phyloP scores from a whole-genome alignment of 2,888 invertebrate genomes.

The Yponomeuta plumbellus region DNA sequence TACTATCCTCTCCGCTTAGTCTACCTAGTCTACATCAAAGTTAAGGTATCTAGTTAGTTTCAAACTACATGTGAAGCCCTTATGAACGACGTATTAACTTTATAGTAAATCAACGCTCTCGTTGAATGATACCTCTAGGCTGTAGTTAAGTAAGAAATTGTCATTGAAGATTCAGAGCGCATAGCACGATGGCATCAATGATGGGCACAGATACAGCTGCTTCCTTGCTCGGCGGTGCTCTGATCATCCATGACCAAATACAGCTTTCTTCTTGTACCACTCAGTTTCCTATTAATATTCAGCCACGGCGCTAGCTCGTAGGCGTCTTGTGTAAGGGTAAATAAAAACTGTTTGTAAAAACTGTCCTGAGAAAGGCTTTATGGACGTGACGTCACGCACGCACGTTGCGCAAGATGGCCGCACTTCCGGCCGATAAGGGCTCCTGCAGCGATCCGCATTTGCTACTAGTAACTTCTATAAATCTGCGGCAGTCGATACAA shows the following conservation, averaged over 20 bases:
- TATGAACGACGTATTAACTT: too few relatives aligned
- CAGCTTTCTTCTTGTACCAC: not conserved
- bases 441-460: not conserved
- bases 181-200: not conserved
- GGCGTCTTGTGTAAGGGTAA: not conserved
- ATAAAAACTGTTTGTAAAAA: conserved; percentile 2
- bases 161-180: not conserved
- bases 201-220: not conserved
- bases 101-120: too few relatives aligned
- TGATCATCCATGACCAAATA: not conserved
- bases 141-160: not conserved
- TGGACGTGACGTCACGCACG: conserved; percentile 11
- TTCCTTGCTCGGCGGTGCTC: not conserved
- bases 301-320: not conserved
- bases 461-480: not conserved
- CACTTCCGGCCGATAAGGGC: conserved; percentile 10
- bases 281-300: not conserved
- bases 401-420: conserved; percentile 20
- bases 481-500: not conserved
- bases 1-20: too few relatives aligned
- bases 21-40: too few relatives aligned
- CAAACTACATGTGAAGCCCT: too few relatives aligned
- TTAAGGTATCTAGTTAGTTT: too few relatives aligned
- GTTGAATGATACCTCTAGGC: not conserved
- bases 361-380: not conserved